These are phyloP conservation scores for Agonum fuliginosum DNA, from an alignment of 2,888 invertebrate genomes.

Conservation along the genomic window DNA sequence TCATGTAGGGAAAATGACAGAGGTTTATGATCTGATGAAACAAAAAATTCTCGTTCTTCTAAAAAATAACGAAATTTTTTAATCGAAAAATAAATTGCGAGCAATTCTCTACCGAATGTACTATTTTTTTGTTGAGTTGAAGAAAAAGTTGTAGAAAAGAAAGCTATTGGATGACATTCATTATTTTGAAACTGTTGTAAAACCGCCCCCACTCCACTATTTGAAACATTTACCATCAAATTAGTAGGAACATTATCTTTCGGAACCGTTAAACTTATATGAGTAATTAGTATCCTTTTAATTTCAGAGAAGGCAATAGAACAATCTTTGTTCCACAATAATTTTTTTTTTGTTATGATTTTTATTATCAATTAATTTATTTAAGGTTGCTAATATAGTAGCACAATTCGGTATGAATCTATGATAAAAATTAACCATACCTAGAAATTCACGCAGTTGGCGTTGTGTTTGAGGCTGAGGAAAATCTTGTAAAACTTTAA, in stretches of 20 bases:
- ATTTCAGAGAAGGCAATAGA: no score
- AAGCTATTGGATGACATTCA: conserved; percentile 67
- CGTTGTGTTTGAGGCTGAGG: conserved; percentile 43
- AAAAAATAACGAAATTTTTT: no score
- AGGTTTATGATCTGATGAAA: no score
- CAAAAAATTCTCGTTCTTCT: no score
- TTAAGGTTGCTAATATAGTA: background rate
- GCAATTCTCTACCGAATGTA: no score
- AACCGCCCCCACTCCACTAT: conserved; percentile 67
- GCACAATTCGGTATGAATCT: conserved; percentile 27
- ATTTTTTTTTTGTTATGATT: conserved; percentile 59
- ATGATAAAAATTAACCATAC: conserved; percentile 57
- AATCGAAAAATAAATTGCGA: no score
- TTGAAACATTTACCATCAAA: conserved; percentile 67
- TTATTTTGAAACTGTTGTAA: conserved; percentile 66
- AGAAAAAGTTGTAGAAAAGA: conserved; percentile 67
- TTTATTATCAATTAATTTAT: conserved; percentile 64
- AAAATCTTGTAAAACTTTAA: conserved; percentile 17
- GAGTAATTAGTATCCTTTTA: background rate
- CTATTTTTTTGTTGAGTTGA: no score
- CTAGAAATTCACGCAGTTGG: conserved; percentile 57
- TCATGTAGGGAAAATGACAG: no score
- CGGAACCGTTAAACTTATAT: background rate
- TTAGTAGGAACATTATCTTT: conserved; percentile 63
- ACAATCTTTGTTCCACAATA: no score